Conservation (phyloP, 2,888 invertebrate genomes). For the Drosophila aldrichi region DNA sequence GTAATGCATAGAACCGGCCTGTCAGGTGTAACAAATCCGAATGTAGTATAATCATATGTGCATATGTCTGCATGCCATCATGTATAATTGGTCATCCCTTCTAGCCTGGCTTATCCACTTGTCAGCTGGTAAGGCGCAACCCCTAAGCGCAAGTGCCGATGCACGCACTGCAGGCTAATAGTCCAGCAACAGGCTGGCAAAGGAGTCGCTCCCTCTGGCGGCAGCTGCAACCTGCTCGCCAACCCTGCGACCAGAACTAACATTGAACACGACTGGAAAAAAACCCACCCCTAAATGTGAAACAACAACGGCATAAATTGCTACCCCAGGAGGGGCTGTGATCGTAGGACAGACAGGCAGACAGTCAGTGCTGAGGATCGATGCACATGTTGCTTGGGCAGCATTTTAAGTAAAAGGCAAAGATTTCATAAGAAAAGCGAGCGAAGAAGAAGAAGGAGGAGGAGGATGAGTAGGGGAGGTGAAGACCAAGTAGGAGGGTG, state of each 20-base stretch:
- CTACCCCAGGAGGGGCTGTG: constrained; percentile 58
- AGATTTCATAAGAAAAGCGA: constrained; percentile 68
- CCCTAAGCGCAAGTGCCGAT: constrained; percentile 56
- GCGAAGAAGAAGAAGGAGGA: constrained; percentile 15
- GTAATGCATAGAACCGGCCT: neutral
- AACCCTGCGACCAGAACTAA: constrained; percentile 46
- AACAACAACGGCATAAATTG: constrained; percentile 75
- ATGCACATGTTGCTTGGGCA: constrained; percentile 73
- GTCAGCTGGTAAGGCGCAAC: constrained; percentile 55
- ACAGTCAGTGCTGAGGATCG: constrained; percentile 34
- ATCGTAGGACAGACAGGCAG: constrained; percentile 33
- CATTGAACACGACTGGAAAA: constrained; percentile 23
- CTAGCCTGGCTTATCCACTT: constrained; percentile 49
- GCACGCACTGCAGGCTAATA: constrained; percentile 26
- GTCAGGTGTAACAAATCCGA: constrained; percentile 41
- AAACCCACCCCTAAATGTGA: constrained; percentile 72
- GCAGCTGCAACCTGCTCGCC: constrained; percentile 73
- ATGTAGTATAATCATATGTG: neutral
- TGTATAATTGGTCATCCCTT: constrained; percentile 44
- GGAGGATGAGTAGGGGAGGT: constrained; percentile 19
- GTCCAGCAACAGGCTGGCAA: constrained; percentile 48
- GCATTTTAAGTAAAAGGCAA: constrained; percentile 64
- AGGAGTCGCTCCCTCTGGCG: constrained; percentile 30
- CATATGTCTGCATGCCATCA: constrained; percentile 4
- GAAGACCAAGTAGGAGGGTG: constrained; percentile 31